These are phyloP conservation scores for Margaritifera margaritifera DNA, from an alignment of 2,888 invertebrate species.

Conservation along the genomic window DNA sequence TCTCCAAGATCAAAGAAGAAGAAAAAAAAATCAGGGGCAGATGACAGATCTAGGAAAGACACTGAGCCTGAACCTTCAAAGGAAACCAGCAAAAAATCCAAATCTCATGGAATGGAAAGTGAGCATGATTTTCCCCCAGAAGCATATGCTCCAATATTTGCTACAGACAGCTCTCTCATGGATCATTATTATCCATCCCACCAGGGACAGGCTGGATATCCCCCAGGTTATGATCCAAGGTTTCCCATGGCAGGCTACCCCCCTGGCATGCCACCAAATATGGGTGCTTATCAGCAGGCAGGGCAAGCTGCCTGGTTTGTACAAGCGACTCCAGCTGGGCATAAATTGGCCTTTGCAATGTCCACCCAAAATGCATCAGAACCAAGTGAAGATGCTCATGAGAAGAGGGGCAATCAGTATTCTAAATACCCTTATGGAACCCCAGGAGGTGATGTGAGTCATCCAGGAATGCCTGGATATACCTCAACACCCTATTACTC, in stretches of 20 bases:
- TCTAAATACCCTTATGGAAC: constrained; percentile 9
- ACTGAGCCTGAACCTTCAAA: constrained; percentile 4
- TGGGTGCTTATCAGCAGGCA: constrained; percentile 36
- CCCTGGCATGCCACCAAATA: constrained; percentile 14
- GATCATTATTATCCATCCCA: constrained; percentile 28
- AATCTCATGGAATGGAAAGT: constrained; percentile 10
- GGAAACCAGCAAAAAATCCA: no score
- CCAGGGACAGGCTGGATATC: constrained; percentile 38
- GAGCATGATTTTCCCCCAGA: constrained; percentile 53
- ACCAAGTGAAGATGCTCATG: constrained; percentile 20
- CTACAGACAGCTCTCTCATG: constrained; percentile 40
- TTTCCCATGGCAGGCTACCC: constrained; percentile 24
- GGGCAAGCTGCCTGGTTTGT: constrained; percentile 58
- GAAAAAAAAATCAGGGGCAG: constrained; percentile 26
- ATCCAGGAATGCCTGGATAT: constrained; percentile 45
- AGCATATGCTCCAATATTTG: constrained; percentile 59
- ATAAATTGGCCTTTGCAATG: constrained; percentile 51
- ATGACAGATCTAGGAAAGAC: constrained; percentile 12
- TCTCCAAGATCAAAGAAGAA: constrained; percentile 49
- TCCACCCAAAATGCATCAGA: constrained; percentile 27
- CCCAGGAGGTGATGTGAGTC: constrained; percentile 9
- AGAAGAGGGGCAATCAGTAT: constrained; percentile 15
- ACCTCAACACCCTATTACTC: constrained; percentile 49
- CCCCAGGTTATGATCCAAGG: constrained; percentile 9
- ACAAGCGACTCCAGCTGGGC: constrained; percentile 44